Conservation (phyloP, 1,140 invertebrate species). For the Atta texana region DNA sequence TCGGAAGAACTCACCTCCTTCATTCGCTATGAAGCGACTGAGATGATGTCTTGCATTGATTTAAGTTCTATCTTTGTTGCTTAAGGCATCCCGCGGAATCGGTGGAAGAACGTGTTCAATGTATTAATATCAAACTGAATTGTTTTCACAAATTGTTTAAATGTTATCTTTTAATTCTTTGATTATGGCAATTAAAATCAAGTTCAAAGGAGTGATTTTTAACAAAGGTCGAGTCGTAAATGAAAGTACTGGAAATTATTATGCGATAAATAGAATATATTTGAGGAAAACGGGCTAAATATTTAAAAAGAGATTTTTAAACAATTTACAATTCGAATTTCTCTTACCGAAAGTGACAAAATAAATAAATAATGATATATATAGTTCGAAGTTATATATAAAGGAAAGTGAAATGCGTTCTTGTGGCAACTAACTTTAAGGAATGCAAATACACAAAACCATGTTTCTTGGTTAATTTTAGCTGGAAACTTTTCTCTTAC, state of each 20-base stretch:
- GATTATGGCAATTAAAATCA: background rate
- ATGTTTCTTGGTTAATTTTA: background rate
- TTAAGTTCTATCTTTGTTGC: background rate
- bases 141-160: background rate
- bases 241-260: background rate
- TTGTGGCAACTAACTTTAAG: background rate
- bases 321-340: background rate
- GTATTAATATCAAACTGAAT: background rate
- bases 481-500: background rate
- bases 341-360: background rate
- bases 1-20: background rate
- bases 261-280: background rate
- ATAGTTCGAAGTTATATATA: background rate
- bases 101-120: background rate
- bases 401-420: background rate
- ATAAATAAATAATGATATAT: background rate
- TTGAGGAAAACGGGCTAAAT: background rate
- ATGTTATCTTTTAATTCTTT: background rate
- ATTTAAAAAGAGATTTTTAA: conserved; percentile 34
- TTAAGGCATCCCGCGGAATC: background rate
- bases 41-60: background rate
- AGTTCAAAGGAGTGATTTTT: background rate
- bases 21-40: background rate
- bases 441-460: conserved; percentile 11
- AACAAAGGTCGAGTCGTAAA: background rate